These are phyloP conservation scores for Phortica okadai DNA, from an alignment of 2,888 invertebrate genomes.

Conservation along the genomic window DNA sequence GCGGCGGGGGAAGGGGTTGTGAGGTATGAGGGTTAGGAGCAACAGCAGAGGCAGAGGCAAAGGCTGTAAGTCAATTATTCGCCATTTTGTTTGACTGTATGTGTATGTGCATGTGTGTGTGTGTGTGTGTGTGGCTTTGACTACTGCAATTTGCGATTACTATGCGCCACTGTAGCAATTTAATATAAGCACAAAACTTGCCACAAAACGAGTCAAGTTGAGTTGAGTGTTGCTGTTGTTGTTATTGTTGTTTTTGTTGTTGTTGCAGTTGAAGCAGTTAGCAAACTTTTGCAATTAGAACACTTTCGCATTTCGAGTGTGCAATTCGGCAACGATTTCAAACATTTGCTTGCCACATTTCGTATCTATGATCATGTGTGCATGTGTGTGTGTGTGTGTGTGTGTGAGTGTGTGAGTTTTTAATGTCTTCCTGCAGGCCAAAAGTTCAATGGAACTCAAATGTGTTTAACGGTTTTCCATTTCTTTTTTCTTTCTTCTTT, in stretches of 20 bases:
- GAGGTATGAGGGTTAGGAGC: no score
- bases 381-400: slow-evolving; percentile 25
- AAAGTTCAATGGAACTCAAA: slow-evolving; percentile 28
- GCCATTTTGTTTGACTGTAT: neutral
- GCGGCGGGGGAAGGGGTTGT: no score
- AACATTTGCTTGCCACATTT: neutral
- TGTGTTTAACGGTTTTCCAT: neutral
- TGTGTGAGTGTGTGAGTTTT: slow-evolving; percentile 59
- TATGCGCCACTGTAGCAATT: slow-evolving; percentile 13
- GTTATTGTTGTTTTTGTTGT: neutral
- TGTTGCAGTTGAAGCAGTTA: slow-evolving; percentile 14
- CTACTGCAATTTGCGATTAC: slow-evolving; percentile 28
- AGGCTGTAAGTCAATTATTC: neutral
- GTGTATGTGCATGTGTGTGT: neutral
- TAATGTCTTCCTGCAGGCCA: slow-evolving; percentile 30
- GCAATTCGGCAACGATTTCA: slow-evolving; percentile 4
- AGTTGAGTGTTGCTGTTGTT: neutral
- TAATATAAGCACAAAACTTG: neutral
- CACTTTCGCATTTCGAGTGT: slow-evolving; percentile 53
- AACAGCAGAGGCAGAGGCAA: no score
- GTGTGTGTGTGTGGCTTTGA: slow-evolving; percentile 10
- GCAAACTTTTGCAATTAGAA: slow-evolving; percentile 62
- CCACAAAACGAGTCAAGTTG: neutral
- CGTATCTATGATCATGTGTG: neutral
- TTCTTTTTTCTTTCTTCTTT: neutral